Evolutionary conservation across 2,113 vertebrate genomes (phyloP).

Genomic region (Lontra canadensis): DNA sequence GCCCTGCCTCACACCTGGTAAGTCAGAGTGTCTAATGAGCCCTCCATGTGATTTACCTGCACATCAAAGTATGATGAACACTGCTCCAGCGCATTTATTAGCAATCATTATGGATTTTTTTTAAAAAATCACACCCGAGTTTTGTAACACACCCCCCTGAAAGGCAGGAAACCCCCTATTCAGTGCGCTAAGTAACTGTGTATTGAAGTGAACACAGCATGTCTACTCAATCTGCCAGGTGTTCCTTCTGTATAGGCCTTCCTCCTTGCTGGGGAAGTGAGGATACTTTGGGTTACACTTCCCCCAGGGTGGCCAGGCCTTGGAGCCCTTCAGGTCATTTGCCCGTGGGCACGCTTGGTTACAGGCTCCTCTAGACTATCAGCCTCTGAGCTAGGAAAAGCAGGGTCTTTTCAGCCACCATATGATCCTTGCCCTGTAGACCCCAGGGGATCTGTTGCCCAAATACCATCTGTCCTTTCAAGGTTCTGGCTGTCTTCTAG

Average conservation of each 20-base stretch:
- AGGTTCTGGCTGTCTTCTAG: background rate
- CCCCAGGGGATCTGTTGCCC: background rate
- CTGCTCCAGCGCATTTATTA: background rate
- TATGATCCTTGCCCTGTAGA: background rate
- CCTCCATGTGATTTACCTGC: slow-evolving; percentile 1
- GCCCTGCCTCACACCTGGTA: background rate
- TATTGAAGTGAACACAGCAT: background rate
- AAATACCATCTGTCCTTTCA: background rate
- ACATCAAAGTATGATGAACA: background rate
- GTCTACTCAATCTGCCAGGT: background rate
- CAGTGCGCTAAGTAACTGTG: background rate
- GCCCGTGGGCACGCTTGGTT: background rate
- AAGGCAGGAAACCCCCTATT: background rate
- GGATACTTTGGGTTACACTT: background rate
- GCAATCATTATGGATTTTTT: background rate
- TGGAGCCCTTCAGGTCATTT: background rate
- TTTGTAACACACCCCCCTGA: background rate
- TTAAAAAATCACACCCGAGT: background rate
- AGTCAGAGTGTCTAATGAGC: slow-evolving; percentile 11
- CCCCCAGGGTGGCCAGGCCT: background rate
- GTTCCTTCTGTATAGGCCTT: background rate
- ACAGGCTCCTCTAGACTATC: background rate
- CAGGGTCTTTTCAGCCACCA: background rate
- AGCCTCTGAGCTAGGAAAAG: background rate
- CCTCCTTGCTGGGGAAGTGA: background rate